phyloP scores from a whole-genome alignment of 1,140 invertebrate species.

The Dryas iulia region DNA sequence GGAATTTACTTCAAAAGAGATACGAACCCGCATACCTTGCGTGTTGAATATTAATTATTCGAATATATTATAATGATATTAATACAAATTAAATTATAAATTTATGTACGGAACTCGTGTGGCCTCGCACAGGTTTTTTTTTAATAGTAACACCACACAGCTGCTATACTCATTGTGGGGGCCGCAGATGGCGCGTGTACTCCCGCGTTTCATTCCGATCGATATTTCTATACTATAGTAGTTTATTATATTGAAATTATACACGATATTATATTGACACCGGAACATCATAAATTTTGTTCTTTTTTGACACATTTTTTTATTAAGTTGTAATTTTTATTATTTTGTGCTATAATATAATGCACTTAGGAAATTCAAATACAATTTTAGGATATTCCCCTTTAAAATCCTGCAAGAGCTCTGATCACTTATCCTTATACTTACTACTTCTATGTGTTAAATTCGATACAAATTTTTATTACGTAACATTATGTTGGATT shows the following conservation, averaged over 20 bases:
- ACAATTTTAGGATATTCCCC: no score
- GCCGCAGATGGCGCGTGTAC: slow-evolving; percentile 67
- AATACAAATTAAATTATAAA: neutral
- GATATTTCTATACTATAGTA: slow-evolving; percentile 35
- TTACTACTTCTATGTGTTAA: no score
- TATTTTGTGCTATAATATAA: no score
- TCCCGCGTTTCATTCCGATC: slow-evolving; percentile 49
- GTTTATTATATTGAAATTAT: slow-evolving; percentile 1
- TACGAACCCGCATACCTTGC: neutral
- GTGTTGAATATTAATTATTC: neutral
- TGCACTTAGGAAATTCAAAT: no score
- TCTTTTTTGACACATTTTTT: neutral
- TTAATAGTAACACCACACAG: slow-evolving; percentile 41
- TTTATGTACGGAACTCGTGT: slow-evolving; percentile 4
- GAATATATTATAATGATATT: neutral
- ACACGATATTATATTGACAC: neutral
- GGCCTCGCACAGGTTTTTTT: slow-evolving; percentile 7
- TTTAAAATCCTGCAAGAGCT: no score
- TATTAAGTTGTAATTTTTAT: neutral
- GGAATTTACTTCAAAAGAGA: neutral
- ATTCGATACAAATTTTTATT: no score
- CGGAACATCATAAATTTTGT: neutral
- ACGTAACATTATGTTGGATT: no score
- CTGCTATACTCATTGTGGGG: slow-evolving; percentile 68
- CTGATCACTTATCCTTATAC: no score